These are phyloP conservation scores for Enteromius unitaeniatus DNA, from an alignment of 2,797 vertebrate species.

Conservation along the genomic window DNA sequence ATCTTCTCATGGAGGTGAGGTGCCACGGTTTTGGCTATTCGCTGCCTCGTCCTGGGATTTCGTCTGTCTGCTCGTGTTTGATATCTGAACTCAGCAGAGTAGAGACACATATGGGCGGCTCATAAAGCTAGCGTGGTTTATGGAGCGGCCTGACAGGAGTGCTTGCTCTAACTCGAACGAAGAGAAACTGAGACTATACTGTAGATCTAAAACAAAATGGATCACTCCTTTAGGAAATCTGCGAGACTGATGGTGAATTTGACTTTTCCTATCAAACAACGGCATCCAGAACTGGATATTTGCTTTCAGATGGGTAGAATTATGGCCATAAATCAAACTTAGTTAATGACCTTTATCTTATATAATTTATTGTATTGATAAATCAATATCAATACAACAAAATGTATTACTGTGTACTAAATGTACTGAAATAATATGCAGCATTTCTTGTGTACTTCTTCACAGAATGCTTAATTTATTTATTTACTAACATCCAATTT, in stretches of 20 bases:
- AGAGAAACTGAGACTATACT: conserved; percentile 37
- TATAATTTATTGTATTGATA: background rate
- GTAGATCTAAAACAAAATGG: conserved; percentile 36
- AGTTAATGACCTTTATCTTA: background rate
- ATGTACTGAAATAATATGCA: background rate
- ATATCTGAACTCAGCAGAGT: conserved; percentile 72
- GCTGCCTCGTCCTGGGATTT: conserved; percentile 80
- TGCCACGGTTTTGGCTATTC: conserved; percentile 77
- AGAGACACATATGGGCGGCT: conserved; percentile 62
- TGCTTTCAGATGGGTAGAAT: background rate
- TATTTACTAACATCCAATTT: background rate
- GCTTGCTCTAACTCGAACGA: conserved; percentile 32
- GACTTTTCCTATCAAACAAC: conserved; percentile 5
- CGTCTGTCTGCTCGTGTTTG: conserved; percentile 77
- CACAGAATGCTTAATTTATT: background rate
- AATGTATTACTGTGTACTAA: background rate
- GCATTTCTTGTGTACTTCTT: background rate
- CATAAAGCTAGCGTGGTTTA: conserved; percentile 53
- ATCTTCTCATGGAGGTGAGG: conserved; percentile 82
- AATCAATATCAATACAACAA: background rate
- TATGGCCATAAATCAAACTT: background rate
- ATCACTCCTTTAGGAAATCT: conserved; percentile 37
- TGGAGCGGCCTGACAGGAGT: conserved; percentile 61
- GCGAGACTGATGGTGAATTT: conserved; percentile 29
- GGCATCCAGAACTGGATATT: background rate